Evolutionary conservation across 2,113 vertebrate genomes (phyloP).

Genomic region (Orycteropus afer): DNA sequence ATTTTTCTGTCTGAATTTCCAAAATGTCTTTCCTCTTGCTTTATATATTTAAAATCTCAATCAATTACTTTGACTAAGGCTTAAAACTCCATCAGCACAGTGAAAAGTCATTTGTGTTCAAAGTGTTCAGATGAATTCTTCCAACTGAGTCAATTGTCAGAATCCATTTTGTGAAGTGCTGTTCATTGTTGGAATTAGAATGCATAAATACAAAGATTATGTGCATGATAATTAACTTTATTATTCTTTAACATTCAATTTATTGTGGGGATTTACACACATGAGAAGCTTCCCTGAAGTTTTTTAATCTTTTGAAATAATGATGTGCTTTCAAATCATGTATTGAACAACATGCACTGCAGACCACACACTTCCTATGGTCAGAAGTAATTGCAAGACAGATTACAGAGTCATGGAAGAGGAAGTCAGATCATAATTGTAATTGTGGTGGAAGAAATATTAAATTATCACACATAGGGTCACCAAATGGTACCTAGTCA

Average conservation of each 20-base stretch:
- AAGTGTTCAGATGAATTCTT: constrained; percentile 71
- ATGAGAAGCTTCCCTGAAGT: not conserved
- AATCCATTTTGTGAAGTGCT: constrained; percentile 60
- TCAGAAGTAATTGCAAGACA: not conserved
- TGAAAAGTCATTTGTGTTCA: constrained; percentile 69
- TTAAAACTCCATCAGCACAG: constrained; percentile 58
- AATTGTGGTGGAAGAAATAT: not conserved
- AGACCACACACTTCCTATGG: not conserved
- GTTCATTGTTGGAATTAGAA: constrained; percentile 57
- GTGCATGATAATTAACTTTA: constrained; percentile 65
- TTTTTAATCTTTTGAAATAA: constrained; percentile 22
- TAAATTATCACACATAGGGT: not conserved
- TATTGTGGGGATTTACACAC: constrained; percentile 53
- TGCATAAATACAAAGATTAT: constrained; percentile 57
- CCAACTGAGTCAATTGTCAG: constrained; percentile 47
- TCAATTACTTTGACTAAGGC: constrained; percentile 73
- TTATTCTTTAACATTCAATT: constrained; percentile 43
- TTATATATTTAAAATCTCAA: constrained; percentile 62
- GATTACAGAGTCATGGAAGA: not conserved
- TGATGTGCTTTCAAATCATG: constrained; percentile 48
- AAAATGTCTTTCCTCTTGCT: constrained; percentile 61
- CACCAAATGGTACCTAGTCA: not conserved
- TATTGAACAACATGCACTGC: constrained; percentile 23
- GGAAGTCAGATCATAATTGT: not conserved
- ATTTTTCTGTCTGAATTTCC: constrained; percentile 64